Conservation (phyloP, 2,888 invertebrate species). For the Brachypalpus laphriformis region DNA sequence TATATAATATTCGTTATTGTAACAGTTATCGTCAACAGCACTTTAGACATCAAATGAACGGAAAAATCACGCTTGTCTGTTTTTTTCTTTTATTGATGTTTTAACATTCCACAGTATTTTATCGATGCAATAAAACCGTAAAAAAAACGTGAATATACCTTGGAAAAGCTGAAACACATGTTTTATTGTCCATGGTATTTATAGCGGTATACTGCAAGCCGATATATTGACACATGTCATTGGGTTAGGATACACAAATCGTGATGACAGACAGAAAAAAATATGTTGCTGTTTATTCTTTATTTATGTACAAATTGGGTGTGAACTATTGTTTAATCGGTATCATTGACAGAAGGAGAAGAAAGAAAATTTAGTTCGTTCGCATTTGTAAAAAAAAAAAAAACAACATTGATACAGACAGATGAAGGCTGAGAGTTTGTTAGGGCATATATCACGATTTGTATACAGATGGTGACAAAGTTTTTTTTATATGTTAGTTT, state of each 20-base stretch:
- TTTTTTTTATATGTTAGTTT: neutral
- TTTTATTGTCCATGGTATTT: slow-evolving; percentile 16
- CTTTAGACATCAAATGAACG: slow-evolving; percentile 5
- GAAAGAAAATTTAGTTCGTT: slow-evolving; percentile 16
- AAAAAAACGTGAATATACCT: neutral
- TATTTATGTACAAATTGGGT: slow-evolving; percentile 7
- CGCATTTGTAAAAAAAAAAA: slow-evolving; percentile 7
- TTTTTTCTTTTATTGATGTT: slow-evolving; percentile 12
- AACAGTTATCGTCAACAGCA: slow-evolving; percentile 3
- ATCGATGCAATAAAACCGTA: neutral
- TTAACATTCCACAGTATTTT: slow-evolving; percentile 11
- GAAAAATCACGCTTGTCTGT: slow-evolving; percentile 27
- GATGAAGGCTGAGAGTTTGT: neutral
- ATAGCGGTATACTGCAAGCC: slow-evolving; percentile 7
- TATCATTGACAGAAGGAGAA: slow-evolving; percentile 1
- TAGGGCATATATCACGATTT: neutral
- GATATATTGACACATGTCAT: slow-evolving; percentile 12
- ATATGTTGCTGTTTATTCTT: slow-evolving; percentile 11
- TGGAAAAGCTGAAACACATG: slow-evolving; percentile 11
- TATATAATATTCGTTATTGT: slow-evolving; percentile 3
- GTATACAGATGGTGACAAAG: neutral
- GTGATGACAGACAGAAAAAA: neutral
- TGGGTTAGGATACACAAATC: neutral
- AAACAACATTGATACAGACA: neutral
- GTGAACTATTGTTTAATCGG: slow-evolving; percentile 9